A percentile compares a stretch with the other conserved stretches of the same genome.
Evolutionary conservation across 2,113 vertebrate genomes (phyloP).

Genomic region (Cranoglanis bouderius): DNA sequence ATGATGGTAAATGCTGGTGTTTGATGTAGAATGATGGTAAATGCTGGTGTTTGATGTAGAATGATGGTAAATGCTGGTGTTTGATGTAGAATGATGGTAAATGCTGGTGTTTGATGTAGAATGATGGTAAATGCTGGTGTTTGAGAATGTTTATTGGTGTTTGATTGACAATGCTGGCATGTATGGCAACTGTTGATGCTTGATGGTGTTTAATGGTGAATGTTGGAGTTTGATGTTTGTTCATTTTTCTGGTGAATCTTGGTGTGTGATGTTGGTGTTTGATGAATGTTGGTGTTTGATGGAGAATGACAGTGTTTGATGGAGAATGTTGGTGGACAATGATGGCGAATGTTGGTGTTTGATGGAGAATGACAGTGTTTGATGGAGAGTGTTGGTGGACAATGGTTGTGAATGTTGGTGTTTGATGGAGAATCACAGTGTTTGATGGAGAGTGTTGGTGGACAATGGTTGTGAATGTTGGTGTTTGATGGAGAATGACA

Average conservation of each 20-base stretch:
- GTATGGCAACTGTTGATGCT: neutral
- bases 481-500: neutral
- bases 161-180: neutral
- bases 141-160: neutral
- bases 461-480: neutral
- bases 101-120: neutral
- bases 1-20: neutral
- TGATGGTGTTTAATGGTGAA: neutral
- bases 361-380: neutral
- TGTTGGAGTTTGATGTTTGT: neutral
- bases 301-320: neutral
- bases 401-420: too few relatives aligned
- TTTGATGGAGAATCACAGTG: too few relatives aligned
- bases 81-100: too few relatives aligned
- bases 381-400: too few relatives aligned
- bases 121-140: neutral
- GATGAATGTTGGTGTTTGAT: neutral
- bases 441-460: neutral
- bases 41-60: neutral
- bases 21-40: neutral
- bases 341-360: neutral
- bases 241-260: neutral
- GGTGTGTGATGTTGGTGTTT: neutral
- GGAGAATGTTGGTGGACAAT: neutral
- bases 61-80: neutral